Conservation (phyloP, 2,888 invertebrate species). For the Netelia inedita region DNA sequence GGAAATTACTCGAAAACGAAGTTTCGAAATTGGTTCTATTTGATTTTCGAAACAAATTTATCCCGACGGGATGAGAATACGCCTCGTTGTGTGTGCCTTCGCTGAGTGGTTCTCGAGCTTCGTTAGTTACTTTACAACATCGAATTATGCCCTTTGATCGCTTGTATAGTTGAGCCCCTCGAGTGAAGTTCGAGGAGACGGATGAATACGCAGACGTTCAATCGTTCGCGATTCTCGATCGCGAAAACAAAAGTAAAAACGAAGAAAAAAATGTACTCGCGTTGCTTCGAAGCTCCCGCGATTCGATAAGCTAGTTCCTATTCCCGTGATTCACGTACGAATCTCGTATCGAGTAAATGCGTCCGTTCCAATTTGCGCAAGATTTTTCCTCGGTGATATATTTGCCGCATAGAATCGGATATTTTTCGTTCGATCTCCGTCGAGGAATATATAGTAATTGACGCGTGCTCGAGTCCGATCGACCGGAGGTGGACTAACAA, state of each 20-base stretch:
- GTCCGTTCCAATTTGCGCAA: constrained; percentile 13
- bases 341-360: constrained; percentile 19
- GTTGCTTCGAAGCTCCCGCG: neutral
- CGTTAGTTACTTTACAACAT: constrained; percentile 18
- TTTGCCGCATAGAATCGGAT: constrained; percentile 16
- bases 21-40: neutral
- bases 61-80: too few species aligned
- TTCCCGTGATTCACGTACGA: neutral
- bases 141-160: constrained; percentile 18
- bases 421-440: constrained; percentile 26
- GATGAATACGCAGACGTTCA: neutral
- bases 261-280: neutral
- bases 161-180: too few species aligned
- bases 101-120: neutral
- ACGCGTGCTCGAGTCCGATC: constrained; percentile 41
- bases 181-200: too few species aligned
- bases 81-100: neutral
- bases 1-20: too few species aligned
- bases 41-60: neutral
- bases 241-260: neutral
- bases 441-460: constrained; percentile 50
- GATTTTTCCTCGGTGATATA: constrained; percentile 28
- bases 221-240: neutral
- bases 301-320: neutral
- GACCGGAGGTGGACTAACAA: constrained; percentile 45